Evolutionary conservation across 92 coral and sea anemone genomes (phyloP).

Genomic region (Pocillopora meandrina): DNA sequence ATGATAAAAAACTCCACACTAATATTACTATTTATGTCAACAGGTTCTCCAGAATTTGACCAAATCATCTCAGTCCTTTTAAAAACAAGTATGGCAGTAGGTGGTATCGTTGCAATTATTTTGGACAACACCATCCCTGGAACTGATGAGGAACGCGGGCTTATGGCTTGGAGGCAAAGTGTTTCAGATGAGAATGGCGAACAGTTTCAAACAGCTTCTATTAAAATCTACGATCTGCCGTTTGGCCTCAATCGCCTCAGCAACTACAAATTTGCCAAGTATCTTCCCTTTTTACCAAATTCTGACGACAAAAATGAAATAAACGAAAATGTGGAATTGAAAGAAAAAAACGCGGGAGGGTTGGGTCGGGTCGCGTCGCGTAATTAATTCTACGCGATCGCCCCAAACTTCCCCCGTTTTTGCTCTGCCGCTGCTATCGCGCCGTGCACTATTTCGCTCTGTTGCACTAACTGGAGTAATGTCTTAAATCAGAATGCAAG

Average conservation of each 20-base stretch:
- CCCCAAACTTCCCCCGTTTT: no score
- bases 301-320: neutral
- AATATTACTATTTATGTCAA: neutral
- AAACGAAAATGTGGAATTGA: neutral
- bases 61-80: conserved; percentile 85
- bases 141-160: conserved; percentile 85
- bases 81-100: conserved; percentile 91
- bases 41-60: conserved; percentile 73
- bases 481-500: no score
- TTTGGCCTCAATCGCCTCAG: conserved; percentile 75
- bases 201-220: conserved; percentile 52
- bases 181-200: conserved; percentile 46
- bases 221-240: conserved; percentile 76
- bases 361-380: no score
- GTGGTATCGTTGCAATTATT: conserved; percentile 79
- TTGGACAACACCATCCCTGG: conserved; percentile 96
- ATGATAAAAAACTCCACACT: neutral
- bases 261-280: conserved; percentile 52
- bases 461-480: no score
- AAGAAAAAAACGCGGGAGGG: no score
- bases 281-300: conserved; percentile 77
- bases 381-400: no score
- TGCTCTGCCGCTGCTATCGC: no score
- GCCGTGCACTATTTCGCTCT: no score
- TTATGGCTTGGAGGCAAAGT: conserved; percentile 74